Base-by-base conservation (phyloP, 2,113 vertebrate genomes). In the Eublepharis macularius region DNA sequence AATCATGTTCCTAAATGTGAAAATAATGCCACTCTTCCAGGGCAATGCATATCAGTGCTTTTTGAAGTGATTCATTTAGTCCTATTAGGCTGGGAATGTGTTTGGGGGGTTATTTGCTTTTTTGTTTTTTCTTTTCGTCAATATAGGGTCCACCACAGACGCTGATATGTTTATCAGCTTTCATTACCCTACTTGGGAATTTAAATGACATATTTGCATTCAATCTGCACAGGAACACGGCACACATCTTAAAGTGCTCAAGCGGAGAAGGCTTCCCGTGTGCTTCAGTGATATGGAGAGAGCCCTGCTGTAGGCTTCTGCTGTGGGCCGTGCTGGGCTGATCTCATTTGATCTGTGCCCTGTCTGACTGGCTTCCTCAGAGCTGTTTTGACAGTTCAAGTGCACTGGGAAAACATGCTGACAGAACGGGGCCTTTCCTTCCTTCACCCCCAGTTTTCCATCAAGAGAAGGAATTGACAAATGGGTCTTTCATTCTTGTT, bases 101-200 rank as follows among this genome's bases (percentile, higher is more conserved):
- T 88, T 93, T 94, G 57, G 29, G 72, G 57, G 26, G 45, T n/a
- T 9, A 3, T 79, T 79, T 70, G 26, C 26, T 17, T 68, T 9
- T 39, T 10, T 63, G 12, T 11, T 2, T 29, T 16, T 88, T 93
- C 90, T 90, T 90, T 89, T 86, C 93, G 87, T 94, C 93, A 93
- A 26, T 92, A 74, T 36, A 84, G 70, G 7, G 87, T 77, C 92
- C 93, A 95, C 32, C 89, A 91, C 76, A 94, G 83, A 90, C 84
- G 95, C 87, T 93, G 93, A 91, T 80, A 57, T 91, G 88, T 92
- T 93, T 95, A 94, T 93, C 89, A 86, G 89, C 94, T 97, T 96
- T 95, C 93, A 92, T 96, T 94, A 94, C 91, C 80, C 63, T 89
- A 76, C 94, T 92, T 94, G 82, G 85, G 88, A 89, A 92, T 94